Evolutionary conservation across 2,113 vertebrate species (phyloP).

Genomic region (Excalfactoria chinensis): DNA sequence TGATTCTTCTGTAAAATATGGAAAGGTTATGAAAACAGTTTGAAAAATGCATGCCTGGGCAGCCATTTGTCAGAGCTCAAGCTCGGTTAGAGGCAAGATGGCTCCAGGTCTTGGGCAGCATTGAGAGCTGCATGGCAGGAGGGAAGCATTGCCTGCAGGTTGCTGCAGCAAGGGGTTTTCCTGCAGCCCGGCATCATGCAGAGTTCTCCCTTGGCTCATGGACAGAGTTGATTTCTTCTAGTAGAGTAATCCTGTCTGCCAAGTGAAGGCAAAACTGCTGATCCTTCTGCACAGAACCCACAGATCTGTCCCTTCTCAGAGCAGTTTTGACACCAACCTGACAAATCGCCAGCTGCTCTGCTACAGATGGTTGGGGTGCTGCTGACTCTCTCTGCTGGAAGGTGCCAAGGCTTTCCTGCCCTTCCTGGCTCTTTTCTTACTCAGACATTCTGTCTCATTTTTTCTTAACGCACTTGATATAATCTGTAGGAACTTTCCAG

Average conservation of each 20-base stretch:
- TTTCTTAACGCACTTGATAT: not conserved
- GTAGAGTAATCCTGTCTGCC: constrained; percentile 45
- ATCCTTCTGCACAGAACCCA: not conserved
- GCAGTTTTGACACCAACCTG: not conserved
- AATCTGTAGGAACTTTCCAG: not conserved
- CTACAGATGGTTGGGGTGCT: not conserved
- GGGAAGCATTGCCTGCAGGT: not conserved
- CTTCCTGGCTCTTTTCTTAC: not conserved
- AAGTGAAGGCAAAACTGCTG: constrained; percentile 27
- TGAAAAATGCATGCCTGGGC: not conserved
- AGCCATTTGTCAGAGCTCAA: not conserved
- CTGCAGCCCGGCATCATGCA: constrained; percentile 23
- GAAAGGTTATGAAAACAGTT: not conserved
- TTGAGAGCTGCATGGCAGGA: not conserved
- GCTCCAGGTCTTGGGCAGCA: not conserved
- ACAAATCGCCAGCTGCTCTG: not conserved
- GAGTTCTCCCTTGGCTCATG: not conserved
- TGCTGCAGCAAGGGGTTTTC: constrained; percentile 38
- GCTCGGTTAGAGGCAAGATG: not conserved
- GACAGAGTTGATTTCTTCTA: not conserved
- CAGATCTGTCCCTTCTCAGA: not conserved
- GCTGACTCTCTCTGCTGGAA: not conserved
- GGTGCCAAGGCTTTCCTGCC: not conserved
- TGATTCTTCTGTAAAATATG: not conserved
- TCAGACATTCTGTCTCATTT: not conserved